phyloP scores from a whole-genome alignment of 1,140 invertebrate species.

The Diabrotica virgifera region DNA sequence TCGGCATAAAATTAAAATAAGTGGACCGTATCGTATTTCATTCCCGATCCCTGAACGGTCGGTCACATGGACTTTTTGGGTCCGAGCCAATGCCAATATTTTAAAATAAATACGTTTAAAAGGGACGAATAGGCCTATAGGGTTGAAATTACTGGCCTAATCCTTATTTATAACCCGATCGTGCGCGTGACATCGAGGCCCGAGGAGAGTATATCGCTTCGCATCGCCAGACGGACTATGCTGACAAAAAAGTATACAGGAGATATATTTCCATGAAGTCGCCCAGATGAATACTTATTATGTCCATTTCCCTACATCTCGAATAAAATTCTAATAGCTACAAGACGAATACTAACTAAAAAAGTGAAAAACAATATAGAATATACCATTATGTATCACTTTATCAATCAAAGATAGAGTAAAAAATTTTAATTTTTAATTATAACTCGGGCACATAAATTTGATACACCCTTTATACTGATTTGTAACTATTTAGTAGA shows the following conservation, averaged over 20 bases:
- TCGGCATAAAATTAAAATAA: constrained; percentile 47
- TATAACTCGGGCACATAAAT: too few species aligned
- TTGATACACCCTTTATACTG: too few species aligned
- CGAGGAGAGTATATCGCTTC: background rate
- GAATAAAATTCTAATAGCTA: too few species aligned
- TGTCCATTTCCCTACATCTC: too few species aligned
- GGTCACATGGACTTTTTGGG: constrained; percentile 17
- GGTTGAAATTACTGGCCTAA: constrained; percentile 45
- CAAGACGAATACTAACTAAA: too few species aligned
- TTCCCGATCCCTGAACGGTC: constrained; percentile 22
- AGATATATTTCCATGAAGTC: background rate
- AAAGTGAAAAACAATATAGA: too few species aligned
- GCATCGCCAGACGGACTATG: background rate
- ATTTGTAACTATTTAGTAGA: too few species aligned
- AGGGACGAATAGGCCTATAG: constrained; percentile 42
- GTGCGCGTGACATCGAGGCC: constrained; percentile 10
- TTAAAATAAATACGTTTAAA: constrained; percentile 49
- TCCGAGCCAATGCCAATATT: constrained; percentile 41
- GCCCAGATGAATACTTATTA: background rate
- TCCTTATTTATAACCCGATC: constrained; percentile 46
- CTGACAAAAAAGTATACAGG: background rate
- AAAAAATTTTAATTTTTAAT: too few species aligned
- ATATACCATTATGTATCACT: too few species aligned
- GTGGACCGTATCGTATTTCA: constrained; percentile 45
- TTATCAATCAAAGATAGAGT: too few species aligned